Evolutionary conservation across 2,888 invertebrate genomes (phyloP), one percentile per base, ranked within the genome.

Genomic region (Oscheius sp.): DNA sequence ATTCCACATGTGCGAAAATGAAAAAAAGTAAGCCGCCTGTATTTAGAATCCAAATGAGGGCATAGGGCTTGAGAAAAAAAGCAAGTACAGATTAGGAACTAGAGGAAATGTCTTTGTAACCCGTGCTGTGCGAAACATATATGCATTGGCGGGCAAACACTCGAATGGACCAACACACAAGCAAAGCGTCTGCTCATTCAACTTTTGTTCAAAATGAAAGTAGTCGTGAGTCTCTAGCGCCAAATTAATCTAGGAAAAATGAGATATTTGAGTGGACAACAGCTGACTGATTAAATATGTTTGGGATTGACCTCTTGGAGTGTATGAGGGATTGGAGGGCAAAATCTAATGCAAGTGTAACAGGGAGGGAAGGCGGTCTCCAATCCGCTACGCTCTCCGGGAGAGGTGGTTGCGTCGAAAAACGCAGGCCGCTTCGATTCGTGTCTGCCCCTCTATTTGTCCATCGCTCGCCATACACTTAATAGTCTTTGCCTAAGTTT

Each of bases 371-470:
- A 33, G 55, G 37, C 55, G n/a, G 55, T 52, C n/a, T 17, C 52
- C 55, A 34, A 55, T 55, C 55, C 55, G 37, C 55, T 55, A 55
- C 55, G 55, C 55, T 33, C n/a, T 20, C 48, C 23, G 23, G 17
- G 34, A 34, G 37, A 37, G 55, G 55, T 55, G 23, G 55, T 34
- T 55, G 34, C 55, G 55, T 55, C 37, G 55, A 55, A 55, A 55
- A 55, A 55, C 34, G 55, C 55, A 33, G 20, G 17, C 55, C 55
- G 34, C 48, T 48, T 55, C 55, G 55, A 55, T 55, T 55, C 55
- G 55, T 37, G 55, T 55, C 55, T 55, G 55, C 55, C 55, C 55
- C 55, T 55, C 55, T 55, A 55, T 55, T 55, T 55, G 55, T 55
- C 55, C 55, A 34, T 55, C 55, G 55, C 55, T 55, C 55, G n/a